Conservation (phyloP, 2,797 vertebrate genomes). For the Amblyraja radiata region DNA sequence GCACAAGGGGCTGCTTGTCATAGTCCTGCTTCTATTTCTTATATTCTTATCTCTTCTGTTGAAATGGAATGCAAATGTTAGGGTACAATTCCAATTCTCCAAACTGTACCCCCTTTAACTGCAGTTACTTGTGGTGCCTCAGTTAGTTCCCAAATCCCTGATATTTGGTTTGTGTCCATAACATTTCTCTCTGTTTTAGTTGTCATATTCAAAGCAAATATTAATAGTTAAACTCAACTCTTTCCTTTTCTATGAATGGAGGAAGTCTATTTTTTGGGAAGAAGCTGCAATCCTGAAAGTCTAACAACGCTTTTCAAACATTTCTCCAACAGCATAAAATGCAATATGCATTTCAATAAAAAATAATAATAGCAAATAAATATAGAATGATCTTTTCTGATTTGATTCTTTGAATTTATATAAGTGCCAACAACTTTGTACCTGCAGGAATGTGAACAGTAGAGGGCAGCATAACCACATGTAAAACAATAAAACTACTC, state of each 20-base stretch:
- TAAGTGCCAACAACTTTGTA: background rate
- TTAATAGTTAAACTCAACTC: background rate
- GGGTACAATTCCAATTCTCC: background rate
- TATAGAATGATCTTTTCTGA: background rate
- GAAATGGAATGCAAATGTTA: background rate
- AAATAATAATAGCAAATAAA: background rate
- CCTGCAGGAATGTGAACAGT: background rate
- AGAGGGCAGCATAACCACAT: constrained; percentile 28
- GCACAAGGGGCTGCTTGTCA: too few species aligned
- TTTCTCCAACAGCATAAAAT: background rate
- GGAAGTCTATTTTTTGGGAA: background rate
- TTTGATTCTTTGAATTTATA: background rate
- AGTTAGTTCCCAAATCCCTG: background rate
- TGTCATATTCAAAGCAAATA: background rate
- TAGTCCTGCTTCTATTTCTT: background rate
- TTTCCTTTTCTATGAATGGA: background rate
- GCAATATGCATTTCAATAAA: background rate
- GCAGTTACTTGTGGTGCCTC: background rate
- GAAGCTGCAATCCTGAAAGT: background rate
- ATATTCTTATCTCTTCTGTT: background rate
- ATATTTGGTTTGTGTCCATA: background rate
- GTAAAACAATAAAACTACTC: background rate
- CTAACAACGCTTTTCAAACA: background rate
- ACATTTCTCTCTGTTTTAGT: background rate
- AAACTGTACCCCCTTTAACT: background rate